Conservation (phyloP, 2,888 invertebrate genomes). For the Sclerodermus sp. region DNA sequence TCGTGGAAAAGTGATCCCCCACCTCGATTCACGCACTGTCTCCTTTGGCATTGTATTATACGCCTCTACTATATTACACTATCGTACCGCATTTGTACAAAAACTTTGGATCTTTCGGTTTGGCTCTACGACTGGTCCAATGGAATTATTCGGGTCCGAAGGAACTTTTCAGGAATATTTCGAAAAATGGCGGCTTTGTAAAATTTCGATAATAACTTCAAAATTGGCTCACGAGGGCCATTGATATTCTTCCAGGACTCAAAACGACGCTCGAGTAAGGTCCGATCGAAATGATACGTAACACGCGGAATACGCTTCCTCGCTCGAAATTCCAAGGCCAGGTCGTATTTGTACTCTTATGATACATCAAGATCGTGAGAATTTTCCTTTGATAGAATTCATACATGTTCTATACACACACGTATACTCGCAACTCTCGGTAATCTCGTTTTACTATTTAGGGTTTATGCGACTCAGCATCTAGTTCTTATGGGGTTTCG, state of each 20-base stretch:
- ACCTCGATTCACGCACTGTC: slow-evolving; percentile 11
- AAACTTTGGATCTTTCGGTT: not conserved
- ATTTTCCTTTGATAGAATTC: slow-evolving; percentile 3
- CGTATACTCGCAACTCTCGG: not conserved
- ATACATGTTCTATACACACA: slow-evolving; percentile 3
- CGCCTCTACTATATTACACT: slow-evolving; percentile 7
- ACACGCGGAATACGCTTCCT: too few relatives aligned
- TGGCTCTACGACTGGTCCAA: not conserved
- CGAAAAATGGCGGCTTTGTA: too few relatives aligned
- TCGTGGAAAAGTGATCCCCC: not conserved
- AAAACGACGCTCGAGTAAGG: too few relatives aligned
- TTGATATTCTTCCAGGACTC: too few relatives aligned
- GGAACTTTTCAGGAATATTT: too few relatives aligned
- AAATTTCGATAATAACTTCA: not conserved
- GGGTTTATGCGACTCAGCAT: slow-evolving; percentile 1
- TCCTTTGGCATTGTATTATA: slow-evolving; percentile 20
- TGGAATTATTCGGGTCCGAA: too few relatives aligned
- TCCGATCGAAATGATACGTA: too few relatives aligned
- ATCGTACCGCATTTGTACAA: not conserved
- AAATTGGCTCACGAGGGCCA: too few relatives aligned
- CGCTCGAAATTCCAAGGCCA: too few relatives aligned
- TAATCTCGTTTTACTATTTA: not conserved
- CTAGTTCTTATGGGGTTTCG: slow-evolving; percentile 7
- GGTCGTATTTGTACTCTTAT: too few relatives aligned
- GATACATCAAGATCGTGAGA: not conserved